Evolutionary conservation across 1,140 invertebrate genomes (phyloP).

Genomic region (Achroia grisella): DNA sequence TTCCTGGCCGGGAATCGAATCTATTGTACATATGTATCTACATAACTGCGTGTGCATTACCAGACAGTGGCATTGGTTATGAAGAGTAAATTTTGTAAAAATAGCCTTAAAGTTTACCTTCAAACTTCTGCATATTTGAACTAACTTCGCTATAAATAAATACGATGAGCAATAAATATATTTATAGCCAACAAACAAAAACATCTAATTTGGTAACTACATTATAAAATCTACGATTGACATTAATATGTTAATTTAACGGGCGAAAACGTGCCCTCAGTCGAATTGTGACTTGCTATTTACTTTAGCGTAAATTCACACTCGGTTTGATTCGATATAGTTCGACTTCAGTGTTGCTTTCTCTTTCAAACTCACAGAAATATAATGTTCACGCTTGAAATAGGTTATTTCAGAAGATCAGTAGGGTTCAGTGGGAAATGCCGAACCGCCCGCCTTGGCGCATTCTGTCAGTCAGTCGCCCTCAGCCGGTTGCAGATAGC

Average conservation of each 20-base stretch:
- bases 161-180: too few species aligned
- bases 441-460: slow-evolving; percentile 43
- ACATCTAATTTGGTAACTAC: not conserved
- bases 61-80: too few species aligned
- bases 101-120: too few species aligned
- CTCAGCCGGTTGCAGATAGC: slow-evolving; percentile 44
- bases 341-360: not conserved
- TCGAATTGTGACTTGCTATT: slow-evolving; percentile 1
- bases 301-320: slow-evolving; percentile 1
- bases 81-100: too few species aligned
- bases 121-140: too few species aligned
- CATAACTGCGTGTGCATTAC: too few species aligned
- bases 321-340: too few species aligned
- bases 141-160: too few species aligned
- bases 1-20: too few species aligned
- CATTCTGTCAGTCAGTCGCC: slow-evolving; percentile 51
- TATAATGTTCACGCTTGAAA: not conserved
- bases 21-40: too few species aligned
- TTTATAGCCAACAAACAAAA: too few species aligned
- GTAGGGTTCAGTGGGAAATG: slow-evolving; percentile 7
- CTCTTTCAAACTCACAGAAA: slow-evolving; percentile 2
- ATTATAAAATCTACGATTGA: not conserved
- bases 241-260: not conserved
- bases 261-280: not conserved
- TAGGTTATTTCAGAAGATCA: not conserved